A percentile compares a stretch with the other conserved stretches of the same genome.
Conservation (phyloP, 2,113 vertebrate species). For the Clarias batrachus region DNA sequence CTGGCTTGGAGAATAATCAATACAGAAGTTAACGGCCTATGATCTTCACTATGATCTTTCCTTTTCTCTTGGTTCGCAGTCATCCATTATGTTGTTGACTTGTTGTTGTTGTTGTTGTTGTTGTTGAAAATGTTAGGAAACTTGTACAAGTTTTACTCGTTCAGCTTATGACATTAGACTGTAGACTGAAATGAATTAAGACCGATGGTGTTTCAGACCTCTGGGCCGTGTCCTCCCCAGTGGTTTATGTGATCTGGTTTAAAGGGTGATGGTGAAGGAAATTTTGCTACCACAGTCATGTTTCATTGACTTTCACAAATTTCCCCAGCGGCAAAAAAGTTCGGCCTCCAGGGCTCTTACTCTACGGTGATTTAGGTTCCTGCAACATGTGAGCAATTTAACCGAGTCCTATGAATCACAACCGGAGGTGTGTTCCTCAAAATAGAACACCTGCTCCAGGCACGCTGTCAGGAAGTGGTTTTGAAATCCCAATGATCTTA, state of each 20-base stretch:
- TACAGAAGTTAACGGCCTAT: slow-evolving; percentile 25
- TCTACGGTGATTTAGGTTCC: background rate
- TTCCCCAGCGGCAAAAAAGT: background rate
- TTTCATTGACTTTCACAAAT: background rate
- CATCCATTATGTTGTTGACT: background rate
- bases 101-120: background rate
- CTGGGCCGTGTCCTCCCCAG: background rate
- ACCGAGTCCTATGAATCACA: background rate
- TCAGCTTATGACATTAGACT: background rate
- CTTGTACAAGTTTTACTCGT: background rate
- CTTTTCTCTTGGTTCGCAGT: background rate
- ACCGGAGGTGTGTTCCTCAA: background rate
- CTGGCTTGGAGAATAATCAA: slow-evolving; percentile 19
- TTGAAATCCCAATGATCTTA: background rate
- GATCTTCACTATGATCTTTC: slow-evolving; percentile 47
- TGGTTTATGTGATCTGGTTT: slow-evolving; percentile 15
- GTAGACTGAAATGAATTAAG: background rate
- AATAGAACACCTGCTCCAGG: background rate
- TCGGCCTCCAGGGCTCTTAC: background rate
- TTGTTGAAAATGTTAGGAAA: background rate
- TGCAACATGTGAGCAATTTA: background rate
- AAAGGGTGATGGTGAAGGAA: background rate
- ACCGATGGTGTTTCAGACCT: slow-evolving; percentile 6
- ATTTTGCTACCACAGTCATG: background rate
- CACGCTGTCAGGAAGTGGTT: background rate